Conservation (phyloP, 2,888 invertebrate genomes). For the Bugula neritina region DNA sequence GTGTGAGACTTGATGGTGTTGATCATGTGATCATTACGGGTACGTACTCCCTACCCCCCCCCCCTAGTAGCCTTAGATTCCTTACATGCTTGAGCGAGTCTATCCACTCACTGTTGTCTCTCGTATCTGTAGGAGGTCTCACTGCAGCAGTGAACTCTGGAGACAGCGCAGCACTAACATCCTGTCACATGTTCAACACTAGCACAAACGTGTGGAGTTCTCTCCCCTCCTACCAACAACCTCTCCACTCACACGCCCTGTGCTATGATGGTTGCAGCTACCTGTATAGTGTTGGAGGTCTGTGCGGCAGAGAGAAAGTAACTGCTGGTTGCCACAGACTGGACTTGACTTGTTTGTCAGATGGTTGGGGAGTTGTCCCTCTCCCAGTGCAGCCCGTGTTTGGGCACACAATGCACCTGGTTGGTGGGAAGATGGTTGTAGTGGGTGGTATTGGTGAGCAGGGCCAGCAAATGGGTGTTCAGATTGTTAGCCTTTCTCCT, state of each 20-base stretch:
- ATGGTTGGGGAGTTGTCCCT: neutral
- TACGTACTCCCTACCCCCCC: constrained; percentile 28
- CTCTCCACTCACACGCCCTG: neutral
- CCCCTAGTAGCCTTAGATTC: neutral
- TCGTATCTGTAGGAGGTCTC: constrained; percentile 17
- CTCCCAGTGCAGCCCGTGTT: neutral
- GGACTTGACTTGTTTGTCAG: constrained; percentile 32
- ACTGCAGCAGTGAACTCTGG: neutral
- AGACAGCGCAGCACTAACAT: neutral
- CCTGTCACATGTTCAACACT: constrained; percentile 5
- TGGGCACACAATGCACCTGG: neutral
- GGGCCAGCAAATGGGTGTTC: constrained; percentile 1
- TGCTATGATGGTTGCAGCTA: constrained; percentile 35
- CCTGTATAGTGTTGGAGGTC: constrained; percentile 51
- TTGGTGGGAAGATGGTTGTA: neutral
- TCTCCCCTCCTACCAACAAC: neutral
- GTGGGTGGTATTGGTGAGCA: constrained; percentile 7
- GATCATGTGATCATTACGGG: constrained; percentile 36
- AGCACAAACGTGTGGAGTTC: neutral
- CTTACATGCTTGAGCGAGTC: neutral
- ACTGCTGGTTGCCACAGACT: constrained; percentile 41
- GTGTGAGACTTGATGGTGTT: neutral
- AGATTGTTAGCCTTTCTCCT: neutral
- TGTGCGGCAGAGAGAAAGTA: constrained; percentile 38
- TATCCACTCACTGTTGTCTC: too few relatives aligned